These are phyloP conservation scores for Andrena chrysosceles DNA, from an alignment of 2,888 invertebrate species.

Conservation along the genomic window DNA sequence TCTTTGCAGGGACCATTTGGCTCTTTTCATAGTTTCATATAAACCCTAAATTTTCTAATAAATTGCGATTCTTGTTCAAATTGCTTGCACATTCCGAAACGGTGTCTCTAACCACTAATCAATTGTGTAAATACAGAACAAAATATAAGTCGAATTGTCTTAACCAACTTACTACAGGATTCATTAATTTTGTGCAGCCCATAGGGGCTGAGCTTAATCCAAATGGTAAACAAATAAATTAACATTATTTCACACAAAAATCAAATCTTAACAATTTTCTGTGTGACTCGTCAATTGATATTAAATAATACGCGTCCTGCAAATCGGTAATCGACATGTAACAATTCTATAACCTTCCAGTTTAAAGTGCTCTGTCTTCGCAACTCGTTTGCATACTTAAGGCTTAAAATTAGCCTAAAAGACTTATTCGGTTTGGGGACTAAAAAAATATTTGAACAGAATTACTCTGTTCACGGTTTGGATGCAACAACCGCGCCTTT, in stretches of 20 bases:
- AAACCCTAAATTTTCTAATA: slow-evolving; percentile 22
- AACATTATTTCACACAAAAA: neutral
- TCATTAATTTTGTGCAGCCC: neutral
- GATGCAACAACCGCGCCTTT: no score
- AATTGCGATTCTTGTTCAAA: neutral
- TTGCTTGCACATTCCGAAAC: neutral
- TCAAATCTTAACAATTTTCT: slow-evolving; percentile 5
- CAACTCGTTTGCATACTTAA: no score
- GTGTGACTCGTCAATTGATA: neutral
- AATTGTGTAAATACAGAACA: slow-evolving; percentile 28
- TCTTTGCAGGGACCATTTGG: neutral
- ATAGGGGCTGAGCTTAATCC: neutral
- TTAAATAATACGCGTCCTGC: neutral
- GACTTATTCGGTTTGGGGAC: no score
- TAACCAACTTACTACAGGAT: neutral
- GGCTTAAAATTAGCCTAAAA: no score
- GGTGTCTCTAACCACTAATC: slow-evolving; percentile 3
- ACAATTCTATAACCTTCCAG: neutral
- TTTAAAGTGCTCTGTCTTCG: no score
- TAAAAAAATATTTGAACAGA: no score
- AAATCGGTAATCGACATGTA: slow-evolving; percentile 9
- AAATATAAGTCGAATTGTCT: neutral
- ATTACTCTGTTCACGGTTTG: no score
- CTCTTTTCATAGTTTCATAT: neutral
- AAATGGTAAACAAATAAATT: neutral